Conservation (phyloP, 92 coral and sea anemone genomes). For the Bergia sp. region DNA sequence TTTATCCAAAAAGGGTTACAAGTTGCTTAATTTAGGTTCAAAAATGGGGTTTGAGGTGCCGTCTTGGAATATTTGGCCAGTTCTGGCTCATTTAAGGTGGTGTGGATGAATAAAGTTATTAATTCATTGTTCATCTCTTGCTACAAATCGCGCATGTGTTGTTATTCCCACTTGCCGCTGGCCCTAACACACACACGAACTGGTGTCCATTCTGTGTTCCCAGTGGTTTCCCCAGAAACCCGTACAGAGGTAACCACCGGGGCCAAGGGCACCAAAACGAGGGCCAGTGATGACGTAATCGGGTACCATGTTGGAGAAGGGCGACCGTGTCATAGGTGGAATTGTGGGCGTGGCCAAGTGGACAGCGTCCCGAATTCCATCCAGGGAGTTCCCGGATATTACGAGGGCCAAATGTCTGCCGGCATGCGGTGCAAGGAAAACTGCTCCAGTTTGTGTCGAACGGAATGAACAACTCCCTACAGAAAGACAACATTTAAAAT, state of each 20-base stretch:
- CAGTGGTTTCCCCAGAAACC: slow-evolving; percentile 99
- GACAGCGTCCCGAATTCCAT: slow-evolving; percentile 80
- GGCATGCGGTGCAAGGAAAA: slow-evolving; percentile 90
- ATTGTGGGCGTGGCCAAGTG: slow-evolving; percentile 94
- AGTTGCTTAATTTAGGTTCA: no score
- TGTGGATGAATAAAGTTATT: no score
- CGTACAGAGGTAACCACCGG: slow-evolving; percentile 91
- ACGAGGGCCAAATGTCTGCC: slow-evolving; percentile 85
- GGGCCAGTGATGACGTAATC: slow-evolving; percentile 99
- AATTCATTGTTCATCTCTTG: no score
- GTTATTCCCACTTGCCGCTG: no score
- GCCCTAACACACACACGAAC: slow-evolving; percentile 79
- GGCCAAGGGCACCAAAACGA: slow-evolving; percentile 89
- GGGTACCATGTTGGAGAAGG: slow-evolving; percentile 96
- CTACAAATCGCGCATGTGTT: no score
- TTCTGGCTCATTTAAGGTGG: no score
- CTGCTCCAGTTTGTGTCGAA: slow-evolving; percentile 74
- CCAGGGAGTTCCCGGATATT: slow-evolving; percentile 88
- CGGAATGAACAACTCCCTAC: slow-evolving; percentile 74
- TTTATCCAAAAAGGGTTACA: no score
- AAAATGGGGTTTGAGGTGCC: no score
- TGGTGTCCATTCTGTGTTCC: slow-evolving; percentile 73
- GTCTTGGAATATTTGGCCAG: no score
- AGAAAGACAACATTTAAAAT: neutral
- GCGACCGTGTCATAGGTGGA: slow-evolving; percentile 98